phyloP scores from a whole-genome alignment of 2,888 invertebrate species.

The Sinelater perroti region DNA sequence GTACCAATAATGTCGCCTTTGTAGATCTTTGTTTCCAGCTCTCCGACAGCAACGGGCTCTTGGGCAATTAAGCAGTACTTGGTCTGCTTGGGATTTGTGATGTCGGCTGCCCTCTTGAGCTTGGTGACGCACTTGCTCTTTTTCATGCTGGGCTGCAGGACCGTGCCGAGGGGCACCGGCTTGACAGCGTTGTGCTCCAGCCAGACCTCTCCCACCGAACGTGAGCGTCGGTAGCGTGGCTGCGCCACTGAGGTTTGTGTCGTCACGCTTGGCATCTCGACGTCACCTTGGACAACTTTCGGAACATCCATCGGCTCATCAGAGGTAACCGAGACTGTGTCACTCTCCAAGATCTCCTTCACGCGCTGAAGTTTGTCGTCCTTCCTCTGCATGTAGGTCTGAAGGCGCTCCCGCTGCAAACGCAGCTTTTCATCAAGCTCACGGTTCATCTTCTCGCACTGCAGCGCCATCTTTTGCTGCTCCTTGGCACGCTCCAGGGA shows the following conservation, averaged over 20 bases:
- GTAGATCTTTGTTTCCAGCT: conserved; percentile 90
- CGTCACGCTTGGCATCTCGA: neutral
- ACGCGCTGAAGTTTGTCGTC: conserved; percentile 70
- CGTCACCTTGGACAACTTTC: neutral
- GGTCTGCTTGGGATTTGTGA: conserved; percentile 71
- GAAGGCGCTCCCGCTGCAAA: conserved; percentile 65
- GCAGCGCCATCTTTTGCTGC: conserved; percentile 73
- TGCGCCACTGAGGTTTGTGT: neutral
- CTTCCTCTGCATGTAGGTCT: conserved; percentile 66
- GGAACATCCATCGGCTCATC: no score
- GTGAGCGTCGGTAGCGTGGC: conserved; percentile 67
- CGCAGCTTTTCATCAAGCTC: conserved; percentile 72
- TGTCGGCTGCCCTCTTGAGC: conserved; percentile 79
- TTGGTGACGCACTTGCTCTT: conserved; percentile 86
- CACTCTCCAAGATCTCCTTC: conserved; percentile 67
- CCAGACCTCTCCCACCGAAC: conserved; percentile 83
- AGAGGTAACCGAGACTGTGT: conserved; percentile 46
- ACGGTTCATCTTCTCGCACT: conserved; percentile 78
- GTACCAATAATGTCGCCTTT: conserved; percentile 96
- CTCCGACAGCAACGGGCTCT: conserved; percentile 90
- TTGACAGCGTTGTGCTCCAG: conserved; percentile 87
- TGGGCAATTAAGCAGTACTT: conserved; percentile 95
- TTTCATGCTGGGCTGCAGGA: conserved; percentile 85
- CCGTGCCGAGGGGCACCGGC: conserved; percentile 85
- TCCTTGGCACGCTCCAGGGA: conserved; percentile 73